These are phyloP conservation scores for Drosophila kurseongensis DNA, from an alignment of 1,140 invertebrate species.

Conservation along the genomic window DNA sequence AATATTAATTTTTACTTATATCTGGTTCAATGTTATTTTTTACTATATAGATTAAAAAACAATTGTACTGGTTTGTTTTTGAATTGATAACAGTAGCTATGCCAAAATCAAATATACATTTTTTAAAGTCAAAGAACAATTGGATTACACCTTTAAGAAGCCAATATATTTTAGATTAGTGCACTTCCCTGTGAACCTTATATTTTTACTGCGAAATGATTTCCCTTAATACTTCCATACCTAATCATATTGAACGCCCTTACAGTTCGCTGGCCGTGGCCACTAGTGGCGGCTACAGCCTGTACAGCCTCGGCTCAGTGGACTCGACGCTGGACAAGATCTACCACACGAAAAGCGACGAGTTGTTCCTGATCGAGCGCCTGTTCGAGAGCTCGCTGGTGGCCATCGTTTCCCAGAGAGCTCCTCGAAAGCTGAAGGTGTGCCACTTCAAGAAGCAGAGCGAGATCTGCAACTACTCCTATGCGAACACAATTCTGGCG, in stretches of 20 bases:
- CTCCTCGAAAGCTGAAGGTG: slow-evolving; percentile 97
- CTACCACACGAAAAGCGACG: slow-evolving; percentile 88
- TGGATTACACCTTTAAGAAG: no score
- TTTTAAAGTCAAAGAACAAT: no score
- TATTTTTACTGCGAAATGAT: not conserved
- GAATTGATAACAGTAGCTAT: no score
- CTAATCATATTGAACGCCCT: slow-evolving; percentile 60
- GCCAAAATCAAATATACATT: no score
- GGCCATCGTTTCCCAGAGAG: slow-evolving; percentile 95
- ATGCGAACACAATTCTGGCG: slow-evolving; percentile 98
- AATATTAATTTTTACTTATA: not conserved
- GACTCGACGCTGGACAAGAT: slow-evolving; percentile 94
- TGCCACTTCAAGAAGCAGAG: slow-evolving; percentile 99
- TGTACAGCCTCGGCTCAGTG: slow-evolving; percentile 93
- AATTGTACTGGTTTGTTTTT: not conserved
- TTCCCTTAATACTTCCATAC: not conserved
- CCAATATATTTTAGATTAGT: no score
- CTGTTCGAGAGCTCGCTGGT: slow-evolving; percentile 98
- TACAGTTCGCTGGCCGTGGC: slow-evolving; percentile 95
- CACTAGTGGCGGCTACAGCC: slow-evolving; percentile 93
- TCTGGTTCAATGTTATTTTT: not conserved
- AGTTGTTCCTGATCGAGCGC: slow-evolving; percentile 97
- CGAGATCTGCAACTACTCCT: slow-evolving; percentile 99
- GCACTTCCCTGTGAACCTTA: not conserved
- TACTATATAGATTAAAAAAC: not conserved